These are phyloP conservation scores for Bostrychus sinensis DNA, from an alignment of 2,113 vertebrate genomes.

Conservation along the genomic window DNA sequence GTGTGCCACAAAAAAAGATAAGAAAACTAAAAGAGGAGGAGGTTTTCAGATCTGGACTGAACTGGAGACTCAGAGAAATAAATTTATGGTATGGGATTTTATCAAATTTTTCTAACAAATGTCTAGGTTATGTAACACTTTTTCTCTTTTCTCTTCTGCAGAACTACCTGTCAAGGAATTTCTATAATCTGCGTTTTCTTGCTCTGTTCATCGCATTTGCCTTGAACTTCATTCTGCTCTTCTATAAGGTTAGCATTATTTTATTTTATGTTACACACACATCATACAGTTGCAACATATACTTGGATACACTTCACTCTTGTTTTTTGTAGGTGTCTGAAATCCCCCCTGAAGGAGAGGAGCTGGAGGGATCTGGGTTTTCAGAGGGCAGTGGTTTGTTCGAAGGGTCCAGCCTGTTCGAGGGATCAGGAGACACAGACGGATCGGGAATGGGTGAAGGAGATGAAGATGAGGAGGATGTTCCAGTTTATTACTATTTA, in stretches of 20 bases:
- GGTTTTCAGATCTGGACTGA: conserved; percentile 91
- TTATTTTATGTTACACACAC: neutral
- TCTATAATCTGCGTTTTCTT: conserved; percentile 92
- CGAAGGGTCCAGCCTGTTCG: conserved; percentile 77
- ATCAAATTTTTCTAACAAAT: neutral
- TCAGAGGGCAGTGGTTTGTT: conserved; percentile 75
- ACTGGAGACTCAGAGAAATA: conserved; percentile 88
- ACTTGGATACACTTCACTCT: neutral
- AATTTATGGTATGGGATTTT: conserved; percentile 84
- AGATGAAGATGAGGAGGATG: conserved; percentile 84
- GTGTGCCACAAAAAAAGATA: conserved; percentile 71
- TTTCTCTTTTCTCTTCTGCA: conserved; percentile 47
- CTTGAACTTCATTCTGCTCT: conserved; percentile 93
- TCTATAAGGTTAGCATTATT: conserved; percentile 83
- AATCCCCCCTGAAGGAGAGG: conserved; percentile 79
- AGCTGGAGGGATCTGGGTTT: conserved; percentile 67
- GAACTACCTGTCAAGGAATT: conserved; percentile 95
- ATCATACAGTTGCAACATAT: neutral
- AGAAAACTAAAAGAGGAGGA: conserved; percentile 65
- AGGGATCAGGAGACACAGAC: conserved; percentile 76
- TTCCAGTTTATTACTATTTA: conserved; percentile 88
- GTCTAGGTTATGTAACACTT: neutral
- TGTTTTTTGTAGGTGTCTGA: conserved; percentile 84
- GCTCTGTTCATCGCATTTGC: conserved; percentile 92
- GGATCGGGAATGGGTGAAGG: conserved; percentile 80